phyloP scores from a whole-genome alignment of 2,113 vertebrate genomes.

The Atherinomorus stipes region DNA sequence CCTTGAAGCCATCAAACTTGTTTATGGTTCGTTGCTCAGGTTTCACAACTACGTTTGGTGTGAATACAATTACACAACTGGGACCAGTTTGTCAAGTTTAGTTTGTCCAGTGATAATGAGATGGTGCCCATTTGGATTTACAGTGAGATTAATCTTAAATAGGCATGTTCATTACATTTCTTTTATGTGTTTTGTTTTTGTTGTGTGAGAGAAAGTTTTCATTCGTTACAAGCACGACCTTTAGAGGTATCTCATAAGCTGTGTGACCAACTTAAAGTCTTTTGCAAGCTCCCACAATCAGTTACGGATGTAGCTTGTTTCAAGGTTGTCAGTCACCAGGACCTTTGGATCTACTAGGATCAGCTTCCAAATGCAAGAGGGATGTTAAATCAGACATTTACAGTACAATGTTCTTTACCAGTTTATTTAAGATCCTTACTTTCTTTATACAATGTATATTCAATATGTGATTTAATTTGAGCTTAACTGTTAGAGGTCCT shows the following conservation, averaged over 20 bases:
- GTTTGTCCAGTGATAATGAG: neutral
- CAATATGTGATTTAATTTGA: no score
- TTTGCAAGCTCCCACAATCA: neutral
- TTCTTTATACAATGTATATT: neutral
- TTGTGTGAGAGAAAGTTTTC: neutral
- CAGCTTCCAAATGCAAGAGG: neutral
- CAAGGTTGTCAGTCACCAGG: neutral
- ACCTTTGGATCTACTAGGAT: neutral
- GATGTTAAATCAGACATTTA: neutral
- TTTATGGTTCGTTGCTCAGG: neutral
- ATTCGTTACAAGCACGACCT: no score
- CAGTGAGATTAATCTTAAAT: neutral
- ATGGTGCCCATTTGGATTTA: neutral
- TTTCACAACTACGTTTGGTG: slow-evolving; percentile 12
- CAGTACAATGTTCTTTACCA: neutral
- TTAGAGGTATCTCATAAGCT: no score
- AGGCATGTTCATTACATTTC: neutral
- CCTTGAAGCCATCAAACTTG: neutral
- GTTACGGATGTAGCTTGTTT: neutral
- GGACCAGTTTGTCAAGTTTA: slow-evolving; percentile 7
- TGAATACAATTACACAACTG: neutral
- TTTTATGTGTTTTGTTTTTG: neutral
- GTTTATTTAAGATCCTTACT: neutral
- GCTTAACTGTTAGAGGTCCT: no score
- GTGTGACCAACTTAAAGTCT: neutral